A percentile compares a stretch with the other conserved stretches of the same genome.
These are phyloP conservation scores for Pygoscelis antarcticus DNA, from an alignment of 2,113 vertebrate species.

Conservation along the genomic window DNA sequence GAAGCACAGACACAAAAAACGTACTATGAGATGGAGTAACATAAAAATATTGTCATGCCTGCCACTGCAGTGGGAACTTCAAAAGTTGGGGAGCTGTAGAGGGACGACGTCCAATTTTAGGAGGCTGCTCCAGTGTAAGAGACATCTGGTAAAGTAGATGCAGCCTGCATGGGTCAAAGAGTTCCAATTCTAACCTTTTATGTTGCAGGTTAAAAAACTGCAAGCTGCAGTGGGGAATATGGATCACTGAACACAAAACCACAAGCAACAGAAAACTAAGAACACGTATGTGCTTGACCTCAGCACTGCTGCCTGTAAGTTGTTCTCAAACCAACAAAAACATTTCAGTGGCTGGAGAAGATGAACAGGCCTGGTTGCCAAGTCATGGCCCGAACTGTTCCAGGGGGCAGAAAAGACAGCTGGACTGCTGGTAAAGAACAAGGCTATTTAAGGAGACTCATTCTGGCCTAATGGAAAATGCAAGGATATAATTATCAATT, in stretches of 20 bases:
- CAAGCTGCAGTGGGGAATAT: not conserved
- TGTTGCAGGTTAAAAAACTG: not conserved
- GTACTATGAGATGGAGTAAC: not conserved
- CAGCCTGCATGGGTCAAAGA: not conserved
- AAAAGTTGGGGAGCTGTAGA: not conserved
- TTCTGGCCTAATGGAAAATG: conserved; percentile 63
- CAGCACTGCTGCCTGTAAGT: conserved; percentile 39
- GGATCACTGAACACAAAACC: conserved; percentile 41
- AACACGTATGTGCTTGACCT: conserved; percentile 13
- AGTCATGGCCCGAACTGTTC: not conserved
- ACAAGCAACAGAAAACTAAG: conserved; percentile 5
- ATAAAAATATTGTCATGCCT: not conserved
- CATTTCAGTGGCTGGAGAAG: conserved; percentile 62
- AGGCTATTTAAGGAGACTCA: conserved; percentile 51
- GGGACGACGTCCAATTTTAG: not conserved
- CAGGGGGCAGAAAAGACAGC: conserved; percentile 47
- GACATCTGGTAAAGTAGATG: not conserved
- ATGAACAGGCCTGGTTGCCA: conserved; percentile 51
- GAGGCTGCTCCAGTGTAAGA: not conserved
- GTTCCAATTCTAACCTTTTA: not conserved
- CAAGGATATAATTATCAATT: conserved; percentile 66
- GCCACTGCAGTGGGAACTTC: not conserved
- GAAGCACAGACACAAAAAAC: not conserved
- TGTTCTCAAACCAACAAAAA: conserved; percentile 44
- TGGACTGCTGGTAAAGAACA: conserved; percentile 51